Base-by-base conservation (phyloP, 2,113 vertebrate genomes). In the Trogon surrucura region DNA sequence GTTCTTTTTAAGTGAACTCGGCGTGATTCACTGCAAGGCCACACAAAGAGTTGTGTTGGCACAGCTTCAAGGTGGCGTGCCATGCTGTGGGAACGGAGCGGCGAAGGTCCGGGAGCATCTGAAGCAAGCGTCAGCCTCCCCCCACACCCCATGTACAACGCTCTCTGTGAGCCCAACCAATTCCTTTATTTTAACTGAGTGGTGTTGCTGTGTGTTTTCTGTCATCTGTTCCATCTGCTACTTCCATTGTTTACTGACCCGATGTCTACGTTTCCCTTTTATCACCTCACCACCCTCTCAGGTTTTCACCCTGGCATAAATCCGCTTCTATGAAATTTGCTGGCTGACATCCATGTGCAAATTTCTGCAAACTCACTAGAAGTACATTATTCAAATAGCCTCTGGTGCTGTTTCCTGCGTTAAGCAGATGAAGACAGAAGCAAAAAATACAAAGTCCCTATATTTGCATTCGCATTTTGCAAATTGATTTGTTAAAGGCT, bases 381-480 rank as follows among this genome's bases (percentile, higher is more conserved):
- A 78, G 80, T 19, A 23, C 47, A 34, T 47, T 85, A 97, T 88
- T 85, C 92, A 97, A 96, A 97, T 71, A 67, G 47, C 73, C 74
- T 44, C 67, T 41, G 58, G 36, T 80, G 41, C 62, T 90, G 70
- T 95, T 83, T 67, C 62, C 27, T 80, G 45, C 29, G 17, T 82
- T 84, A 80, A 80, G 58, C 81, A 88, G 54, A 73, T 54, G 69
- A 89, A 78, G 67, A 71, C 14, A 54, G 41, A 77, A 91, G 85
- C 22, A 77, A 90, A 73, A 90, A 82, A 75, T 48, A 64, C 74
- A 34, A 30, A 88, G 61, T 32, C 83, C 41, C 34, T 85, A 5
- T 93, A 97, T 97, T 97, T 97, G 92, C 94, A 89, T 96, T 61
- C 82, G 66, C 23, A 30, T 89, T 96, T 93, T 95, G 72, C 65